Base-by-base conservation (phyloP, 2,113 vertebrate species). In the Propithecus coquereli region DNA sequence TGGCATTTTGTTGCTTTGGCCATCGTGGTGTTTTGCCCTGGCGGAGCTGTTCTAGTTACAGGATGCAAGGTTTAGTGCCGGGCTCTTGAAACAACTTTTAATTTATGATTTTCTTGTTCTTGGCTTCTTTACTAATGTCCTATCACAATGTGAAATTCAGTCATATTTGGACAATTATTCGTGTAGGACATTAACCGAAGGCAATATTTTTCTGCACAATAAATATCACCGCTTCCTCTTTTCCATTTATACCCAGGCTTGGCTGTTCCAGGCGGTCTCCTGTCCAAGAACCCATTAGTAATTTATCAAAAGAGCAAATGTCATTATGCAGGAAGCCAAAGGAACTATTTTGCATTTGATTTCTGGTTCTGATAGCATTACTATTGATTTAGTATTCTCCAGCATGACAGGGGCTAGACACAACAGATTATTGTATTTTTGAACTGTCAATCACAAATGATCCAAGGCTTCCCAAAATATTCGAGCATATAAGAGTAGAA, bases 341-440 rank as follows among this genome's bases (percentile, higher is more conserved):
- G 98, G 98, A 99, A 98, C 98, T 98, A 98, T 98, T 99, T 98
- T 98, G 98, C 98, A 98, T 99, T 99, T 99, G 98, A 99, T 99
- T 99, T 99, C 98, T 98, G 98, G 98, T 98, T 98, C 98, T 99
- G 98, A 99, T 99, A 98, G 98, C 97, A 96, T 98, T 98, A 98
- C 96, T 99, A 99, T 99, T 98, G 99, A 99, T 99, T 98, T 98
- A 97, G 98, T 98, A 99, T 98, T 98, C 97, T 98, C 96, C 37
- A 92, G 96, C 97, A 98, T 95, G 92, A 97, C 82, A 96, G 70
- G 65, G 76, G 59, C 97, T 97, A 99, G 98, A 99, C 98, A 99
- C 97, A 99, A 98, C 98, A 99, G 97, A 99, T 98, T 97, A 97
- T 13, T 98, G 96, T 97, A 97, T 98, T 99, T 98, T 98, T 98